Percentiles rank a stretch among this genome's conserved stretches.
Conservation (phyloP, 2,888 invertebrate species). For the Ethmia dodecea region DNA sequence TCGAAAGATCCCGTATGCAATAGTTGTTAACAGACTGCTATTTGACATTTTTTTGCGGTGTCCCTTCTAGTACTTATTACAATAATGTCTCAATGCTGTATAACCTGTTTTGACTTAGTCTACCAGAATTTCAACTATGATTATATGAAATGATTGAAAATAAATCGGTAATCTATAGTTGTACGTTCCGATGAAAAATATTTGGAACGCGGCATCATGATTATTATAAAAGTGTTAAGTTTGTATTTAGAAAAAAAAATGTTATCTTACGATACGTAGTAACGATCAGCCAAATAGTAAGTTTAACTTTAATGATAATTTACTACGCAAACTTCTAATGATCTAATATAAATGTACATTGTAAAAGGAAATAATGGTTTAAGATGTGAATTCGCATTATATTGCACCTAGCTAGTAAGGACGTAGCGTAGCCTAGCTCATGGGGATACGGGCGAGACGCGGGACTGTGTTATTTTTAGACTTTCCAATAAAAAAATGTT, state of each 20-base stretch:
- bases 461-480: too few species aligned
- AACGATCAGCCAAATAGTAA: constrained; percentile 31
- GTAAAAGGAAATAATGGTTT: constrained; percentile 36
- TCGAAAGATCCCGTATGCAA: too few species aligned
- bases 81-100: too few species aligned
- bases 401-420: constrained; percentile 68
- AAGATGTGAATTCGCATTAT: constrained; percentile 57
- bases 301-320: constrained; percentile 24
- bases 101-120: too few species aligned
- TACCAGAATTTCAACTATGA: too few species aligned
- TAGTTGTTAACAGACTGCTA: too few species aligned
- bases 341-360: constrained; percentile 41
- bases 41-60: too few species aligned
- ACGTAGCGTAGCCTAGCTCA: constrained; percentile 54
- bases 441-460: constrained; percentile 32
- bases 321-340: constrained; percentile 33
- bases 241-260: constrained; percentile 22
- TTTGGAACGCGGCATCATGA: constrained; percentile 8
- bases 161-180: too few species aligned
- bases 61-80: too few species aligned
- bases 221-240: constrained; percentile 19
- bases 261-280: constrained; percentile 27
- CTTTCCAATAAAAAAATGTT: too few species aligned
- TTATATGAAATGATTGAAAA: too few species aligned
- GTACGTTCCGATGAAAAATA: constrained; percentile 1